Conservation (phyloP, 2,797 vertebrate genomes). For the Parauchenoglanis ngamensis region DNA sequence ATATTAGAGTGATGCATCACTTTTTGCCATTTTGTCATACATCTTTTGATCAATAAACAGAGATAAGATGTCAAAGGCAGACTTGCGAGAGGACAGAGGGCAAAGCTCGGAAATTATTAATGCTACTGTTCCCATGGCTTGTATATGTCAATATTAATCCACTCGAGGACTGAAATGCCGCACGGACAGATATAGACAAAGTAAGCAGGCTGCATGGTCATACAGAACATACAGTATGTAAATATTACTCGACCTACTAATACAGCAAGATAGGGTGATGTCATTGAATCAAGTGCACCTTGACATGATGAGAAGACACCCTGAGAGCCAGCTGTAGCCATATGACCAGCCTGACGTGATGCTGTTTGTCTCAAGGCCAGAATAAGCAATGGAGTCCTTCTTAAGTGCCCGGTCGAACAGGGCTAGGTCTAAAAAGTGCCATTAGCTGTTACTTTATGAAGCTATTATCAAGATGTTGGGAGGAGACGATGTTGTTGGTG, state of each 20-base stretch:
- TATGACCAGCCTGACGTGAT: constrained; percentile 22
- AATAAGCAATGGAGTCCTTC: constrained; percentile 39
- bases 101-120: constrained; percentile 39
- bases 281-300: neutral
- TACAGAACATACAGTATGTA: constrained; percentile 29
- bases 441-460: constrained; percentile 73
- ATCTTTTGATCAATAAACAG: constrained; percentile 53
- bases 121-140: constrained; percentile 46
- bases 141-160: constrained; percentile 52
- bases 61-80: constrained; percentile 50
- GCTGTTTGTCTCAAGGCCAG: constrained; percentile 28
- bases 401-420: constrained; percentile 42
- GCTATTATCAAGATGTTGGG: constrained; percentile 72
- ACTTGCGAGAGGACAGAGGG: constrained; percentile 30
- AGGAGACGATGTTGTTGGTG: constrained; percentile 66
- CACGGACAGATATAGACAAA: constrained; percentile 33
- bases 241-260: neutral
- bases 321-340: constrained; percentile 15
- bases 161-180: constrained; percentile 38
- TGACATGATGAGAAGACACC: constrained; percentile 26
- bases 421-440: constrained; percentile 48
- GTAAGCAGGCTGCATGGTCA: constrained; percentile 2
- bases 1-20: constrained; percentile 56
- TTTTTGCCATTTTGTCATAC: constrained; percentile 50
- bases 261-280: neutral